These are phyloP conservation scores for Pyrgilauda ruficollis DNA, from an alignment of 2,113 vertebrate species.

Conservation along the genomic window DNA sequence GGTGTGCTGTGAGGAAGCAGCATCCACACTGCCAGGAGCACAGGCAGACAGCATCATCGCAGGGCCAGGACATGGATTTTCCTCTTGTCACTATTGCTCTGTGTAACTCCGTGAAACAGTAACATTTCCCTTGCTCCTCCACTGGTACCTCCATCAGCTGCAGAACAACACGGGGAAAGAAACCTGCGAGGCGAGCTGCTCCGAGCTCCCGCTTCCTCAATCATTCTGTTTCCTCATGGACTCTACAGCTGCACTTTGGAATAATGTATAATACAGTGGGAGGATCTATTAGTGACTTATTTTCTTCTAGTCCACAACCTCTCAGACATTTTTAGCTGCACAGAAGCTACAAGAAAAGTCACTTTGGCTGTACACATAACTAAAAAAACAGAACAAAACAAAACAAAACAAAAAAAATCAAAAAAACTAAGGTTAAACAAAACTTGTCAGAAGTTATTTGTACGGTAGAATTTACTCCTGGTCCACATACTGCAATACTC, in stretches of 20 bases:
- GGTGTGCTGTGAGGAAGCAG: neutral
- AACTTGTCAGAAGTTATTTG: neutral
- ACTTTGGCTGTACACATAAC: neutral
- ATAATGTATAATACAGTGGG: neutral
- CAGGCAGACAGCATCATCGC: neutral
- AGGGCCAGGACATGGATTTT: neutral
- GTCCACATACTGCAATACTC: accelerated
- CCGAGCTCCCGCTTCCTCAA: accelerated
- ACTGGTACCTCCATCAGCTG: neutral
- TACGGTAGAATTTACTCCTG: neutral
- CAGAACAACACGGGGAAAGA: neutral
- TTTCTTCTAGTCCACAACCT: neutral
- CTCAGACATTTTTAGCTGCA: neutral
- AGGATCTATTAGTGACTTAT: neutral
- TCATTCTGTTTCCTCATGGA: neutral
- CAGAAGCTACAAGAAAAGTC: neutral
- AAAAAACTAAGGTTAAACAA: neutral
- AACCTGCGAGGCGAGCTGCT: neutral
- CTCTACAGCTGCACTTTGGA: neutral
- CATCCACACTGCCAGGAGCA: neutral
- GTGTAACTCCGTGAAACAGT: neutral
- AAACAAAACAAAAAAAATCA: no score
- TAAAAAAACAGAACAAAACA: neutral
- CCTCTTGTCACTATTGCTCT: neutral
- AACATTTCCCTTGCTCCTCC: accelerated